Percentiles rank a stretch among this genome's conserved stretches.
Conservation (phyloP, 2,888 invertebrate genomes). For the Syritta pipiens region DNA sequence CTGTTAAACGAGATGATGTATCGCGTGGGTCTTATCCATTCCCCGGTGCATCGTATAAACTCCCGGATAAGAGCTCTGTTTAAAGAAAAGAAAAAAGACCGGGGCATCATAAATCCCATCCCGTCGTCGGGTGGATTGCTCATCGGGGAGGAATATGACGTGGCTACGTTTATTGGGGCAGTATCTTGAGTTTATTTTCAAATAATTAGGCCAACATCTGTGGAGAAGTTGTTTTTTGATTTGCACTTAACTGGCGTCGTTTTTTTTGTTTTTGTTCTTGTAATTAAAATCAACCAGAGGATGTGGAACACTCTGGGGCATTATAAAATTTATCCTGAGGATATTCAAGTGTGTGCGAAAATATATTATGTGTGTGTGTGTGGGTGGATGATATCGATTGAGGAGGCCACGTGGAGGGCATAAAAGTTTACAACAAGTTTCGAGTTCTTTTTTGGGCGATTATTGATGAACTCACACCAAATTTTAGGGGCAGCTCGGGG, state of each 20-base stretch:
- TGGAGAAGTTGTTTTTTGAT: background rate
- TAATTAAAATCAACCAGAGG: slow-evolving; percentile 7
- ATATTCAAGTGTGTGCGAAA: background rate
- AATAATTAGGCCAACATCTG: slow-evolving; percentile 9
- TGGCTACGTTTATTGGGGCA: slow-evolving; percentile 6
- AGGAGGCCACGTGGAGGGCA: background rate
- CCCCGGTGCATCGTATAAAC: slow-evolving; percentile 57
- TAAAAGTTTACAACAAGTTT: background rate
- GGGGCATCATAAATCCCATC: slow-evolving; percentile 26
- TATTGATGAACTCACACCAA: too few species aligned
- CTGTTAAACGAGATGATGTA: slow-evolving; percentile 42
- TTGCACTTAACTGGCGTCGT: slow-evolving; percentile 8
- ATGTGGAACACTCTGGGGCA: background rate
- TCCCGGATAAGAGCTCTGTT: slow-evolving; percentile 20
- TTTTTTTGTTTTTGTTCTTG: background rate
- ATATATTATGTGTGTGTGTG: background rate
- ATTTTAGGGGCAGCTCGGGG: too few species aligned
- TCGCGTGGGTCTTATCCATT: slow-evolving; percentile 28
- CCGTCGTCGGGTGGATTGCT: slow-evolving; percentile 18
- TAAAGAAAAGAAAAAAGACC: background rate
- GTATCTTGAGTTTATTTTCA: slow-evolving; percentile 14
- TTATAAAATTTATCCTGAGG: background rate
- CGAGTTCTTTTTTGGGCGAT: too few species aligned
- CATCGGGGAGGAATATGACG: slow-evolving; percentile 28
- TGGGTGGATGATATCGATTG: background rate